Conservation (phyloP, 2,797 vertebrate species). For the Ambastaia sidthimunki region DNA sequence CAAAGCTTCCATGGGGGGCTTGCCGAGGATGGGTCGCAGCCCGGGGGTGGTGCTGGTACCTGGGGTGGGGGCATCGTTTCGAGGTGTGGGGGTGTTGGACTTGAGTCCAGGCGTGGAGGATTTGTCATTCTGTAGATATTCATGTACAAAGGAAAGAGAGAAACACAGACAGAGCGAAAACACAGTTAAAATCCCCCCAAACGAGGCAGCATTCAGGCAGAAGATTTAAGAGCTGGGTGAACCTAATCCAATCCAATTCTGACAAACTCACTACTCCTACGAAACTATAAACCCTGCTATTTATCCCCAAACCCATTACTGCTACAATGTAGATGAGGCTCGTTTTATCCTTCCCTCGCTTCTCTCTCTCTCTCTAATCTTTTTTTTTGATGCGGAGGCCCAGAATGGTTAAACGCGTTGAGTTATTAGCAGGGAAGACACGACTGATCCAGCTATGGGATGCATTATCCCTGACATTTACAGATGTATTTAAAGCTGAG, state of each 20-base stretch:
- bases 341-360: slow-evolving; percentile 74
- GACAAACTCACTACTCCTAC: slow-evolving; percentile 77
- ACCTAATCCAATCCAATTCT: slow-evolving; percentile 81
- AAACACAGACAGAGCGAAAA: slow-evolving; percentile 29
- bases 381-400: slow-evolving; percentile 65
- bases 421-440: slow-evolving; percentile 78
- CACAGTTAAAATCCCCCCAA: slow-evolving; percentile 57
- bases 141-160: not conserved
- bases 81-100: slow-evolving; percentile 96
- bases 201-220: slow-evolving; percentile 71
- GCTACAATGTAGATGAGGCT: slow-evolving; percentile 77
- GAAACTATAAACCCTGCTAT: slow-evolving; percentile 77
- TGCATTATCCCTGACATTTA: slow-evolving; percentile 81
- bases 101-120: slow-evolving; percentile 98
- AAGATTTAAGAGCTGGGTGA: slow-evolving; percentile 75
- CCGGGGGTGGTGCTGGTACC: slow-evolving; percentile 96
- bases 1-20: slow-evolving; percentile 94
- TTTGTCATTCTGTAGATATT: slow-evolving; percentile 92
- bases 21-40: slow-evolving; percentile 93
- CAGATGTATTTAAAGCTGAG: slow-evolving; percentile 75
- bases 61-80: slow-evolving; percentile 94
- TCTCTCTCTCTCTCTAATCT: slow-evolving; percentile 78
- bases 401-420: slow-evolving; percentile 79
- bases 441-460: slow-evolving; percentile 77
- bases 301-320: slow-evolving; percentile 84